A percentile compares a stretch with the other conserved stretches of the same genome.
Evolutionary conservation across 1,140 invertebrate species (phyloP).

Genomic region (Microvelia longipes): DNA sequence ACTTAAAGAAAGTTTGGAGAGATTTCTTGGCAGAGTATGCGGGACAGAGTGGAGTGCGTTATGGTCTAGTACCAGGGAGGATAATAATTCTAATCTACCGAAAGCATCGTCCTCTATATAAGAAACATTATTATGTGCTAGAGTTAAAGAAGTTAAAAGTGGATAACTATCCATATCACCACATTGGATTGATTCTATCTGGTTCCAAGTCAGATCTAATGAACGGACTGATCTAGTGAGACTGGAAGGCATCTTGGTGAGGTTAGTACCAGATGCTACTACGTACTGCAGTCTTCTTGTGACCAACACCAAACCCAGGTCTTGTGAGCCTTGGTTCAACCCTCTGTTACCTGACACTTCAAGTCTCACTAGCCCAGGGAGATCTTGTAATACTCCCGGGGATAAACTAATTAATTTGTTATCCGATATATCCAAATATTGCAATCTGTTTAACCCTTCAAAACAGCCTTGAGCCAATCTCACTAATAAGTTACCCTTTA

Average conservation of each 20-base stretch:
- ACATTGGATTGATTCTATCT: conserved; percentile 50
- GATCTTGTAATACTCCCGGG: conserved; percentile 33
- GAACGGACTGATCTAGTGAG: conserved; percentile 69
- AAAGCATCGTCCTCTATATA: conserved; percentile 73
- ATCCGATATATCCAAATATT: conserved; percentile 35
- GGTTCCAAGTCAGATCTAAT: conserved; percentile 60
- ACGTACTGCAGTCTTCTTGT: conserved; percentile 51
- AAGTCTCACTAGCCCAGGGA: conserved; percentile 51
- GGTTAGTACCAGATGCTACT: conserved; percentile 62
- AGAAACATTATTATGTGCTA: conserved; percentile 59
- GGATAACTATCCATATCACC: conserved; percentile 84
- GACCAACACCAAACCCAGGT: conserved; percentile 23
- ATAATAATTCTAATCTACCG: conserved; percentile 59
- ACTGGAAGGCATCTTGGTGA: conserved; percentile 62
- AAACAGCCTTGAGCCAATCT: conserved; percentile 40
- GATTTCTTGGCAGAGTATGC: conserved; percentile 42
- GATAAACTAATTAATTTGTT: conserved; percentile 32
- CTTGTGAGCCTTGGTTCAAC: conserved; percentile 11
- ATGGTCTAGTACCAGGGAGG: conserved; percentile 59
- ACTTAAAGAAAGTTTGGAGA: conserved; percentile 44
- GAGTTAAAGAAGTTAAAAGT: conserved; percentile 57
- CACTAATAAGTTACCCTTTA: conserved; percentile 46
- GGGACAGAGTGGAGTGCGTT: conserved; percentile 54
- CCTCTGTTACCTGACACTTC: conserved; percentile 27
- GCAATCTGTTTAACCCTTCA: conserved; percentile 39